Base-by-base conservation (phyloP, 1,140 invertebrate species). In the Meloidogyne chitwoodi region DNA sequence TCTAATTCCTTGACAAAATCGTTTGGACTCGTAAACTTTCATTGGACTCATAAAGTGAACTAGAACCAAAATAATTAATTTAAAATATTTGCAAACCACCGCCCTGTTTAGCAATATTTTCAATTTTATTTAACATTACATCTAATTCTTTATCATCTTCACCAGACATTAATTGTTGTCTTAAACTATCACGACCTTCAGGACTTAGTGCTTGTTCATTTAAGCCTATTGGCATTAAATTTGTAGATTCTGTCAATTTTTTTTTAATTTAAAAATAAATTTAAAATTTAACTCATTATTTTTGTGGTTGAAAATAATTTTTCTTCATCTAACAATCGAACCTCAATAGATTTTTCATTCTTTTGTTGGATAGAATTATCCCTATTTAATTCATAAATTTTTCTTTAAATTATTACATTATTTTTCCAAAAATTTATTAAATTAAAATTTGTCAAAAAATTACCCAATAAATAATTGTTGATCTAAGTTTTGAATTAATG, bases 71-170 rank as follows among this genome's bases (percentile, higher is more conserved):
- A n/a, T n/a, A n/a, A n/a, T n/a, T n/a, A n/a, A n/a, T n/a, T n/a
- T n/a, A n/a, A n/a, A n/a, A n/a, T n/a, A n/a, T n/a, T n/a, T 22
- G 27, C 24, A 19, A 29, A 19, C 71, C 56, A 24, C 71, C 74
- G 0, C 74, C 56, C 31, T 67, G 34, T 74, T 22, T 41, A n/a
- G 74, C 70, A 48, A 76, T 76, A 24, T 10, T 41, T 26, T 61
- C 63, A 22, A 79, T 44, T 38, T 61, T 64, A 14, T 26, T 22
- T 27, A 80, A 67, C 16, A 81, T 81, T 14, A 73, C 38, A 62
- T 81, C 77, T 22, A 81, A 29, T 27, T 81, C 80, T 12, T 31
- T 24, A 27, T 81, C 80, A 16, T 81, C 48, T 56, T 77, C 76
- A 22, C 76, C 76, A 14, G 29, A 29, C 79, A 48, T 29, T 64